Conservation (phyloP, 2,797 vertebrate genomes). For the Petrocephalus schoutedeni region DNA sequence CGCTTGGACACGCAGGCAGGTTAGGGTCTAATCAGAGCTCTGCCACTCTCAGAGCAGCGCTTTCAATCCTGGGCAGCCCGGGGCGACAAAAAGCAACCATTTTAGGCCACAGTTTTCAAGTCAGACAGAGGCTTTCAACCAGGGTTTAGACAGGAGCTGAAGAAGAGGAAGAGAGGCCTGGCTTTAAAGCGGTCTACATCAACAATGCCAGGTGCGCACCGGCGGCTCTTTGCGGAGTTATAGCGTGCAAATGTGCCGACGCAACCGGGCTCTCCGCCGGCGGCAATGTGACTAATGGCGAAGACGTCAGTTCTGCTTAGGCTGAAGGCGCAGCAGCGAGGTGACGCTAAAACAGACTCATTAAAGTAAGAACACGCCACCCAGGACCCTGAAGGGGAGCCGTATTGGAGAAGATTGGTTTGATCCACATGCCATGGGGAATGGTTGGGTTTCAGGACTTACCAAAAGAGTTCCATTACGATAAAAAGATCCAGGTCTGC, state of each 20-base stretch:
- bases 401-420: neutral
- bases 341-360: neutral
- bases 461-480: neutral
- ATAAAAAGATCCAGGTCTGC: neutral
- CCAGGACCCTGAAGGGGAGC: neutral
- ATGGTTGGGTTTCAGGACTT: neutral
- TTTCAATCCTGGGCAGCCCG: neutral
- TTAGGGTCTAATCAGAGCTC: neutral
- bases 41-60: neutral
- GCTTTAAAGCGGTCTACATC: neutral
- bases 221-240: neutral
- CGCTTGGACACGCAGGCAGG: neutral
- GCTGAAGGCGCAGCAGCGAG: neutral
- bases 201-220: neutral
- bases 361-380: neutral
- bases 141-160: neutral
- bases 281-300: too few species aligned
- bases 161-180: neutral
- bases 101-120: conserved; percentile 6
- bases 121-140: conserved; percentile 3
- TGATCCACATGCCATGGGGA: neutral
- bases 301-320: neutral
- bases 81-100: neutral
- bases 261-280: too few species aligned
- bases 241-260: neutral